Evolutionary conservation across 2,888 invertebrate genomes (phyloP), one percentile per base, ranked within the genome.

Genomic region (Eristalis arbustorum): DNA sequence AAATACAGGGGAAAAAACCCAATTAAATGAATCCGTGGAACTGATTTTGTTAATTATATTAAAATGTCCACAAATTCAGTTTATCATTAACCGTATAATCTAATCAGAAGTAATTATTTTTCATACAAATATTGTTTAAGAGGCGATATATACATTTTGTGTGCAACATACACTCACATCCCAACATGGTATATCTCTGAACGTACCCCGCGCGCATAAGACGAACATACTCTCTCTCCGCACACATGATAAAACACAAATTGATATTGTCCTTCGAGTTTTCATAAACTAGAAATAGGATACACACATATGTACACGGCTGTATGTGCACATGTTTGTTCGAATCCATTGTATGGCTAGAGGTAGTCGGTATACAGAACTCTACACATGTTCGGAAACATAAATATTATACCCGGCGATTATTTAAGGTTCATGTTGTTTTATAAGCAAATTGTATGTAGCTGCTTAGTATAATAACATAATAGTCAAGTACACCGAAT

Each of bases 231-330:
- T 18, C 8, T 37, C 11, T 37, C 25, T 25, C n/a, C n/a, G 13
- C 37, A 18, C 49, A 49, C 49, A 49, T 49, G 49, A 49, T 49
- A 49, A 18, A 49, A 49, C 18, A 49, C 31, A 23, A 68, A 68
- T 68, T 49, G 49, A 25, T 56, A 68, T 68, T 68, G 31, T 34
- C 37, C 57, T 71, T 61, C 22, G 22, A 37, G 22, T 31, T 57
- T 18, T 23, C 37, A 73, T 63, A 64, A 42, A 18, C 5, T 11
- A 28, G 22, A 49, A 57, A 66, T 18, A 18, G 49, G 49, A 18
- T 49, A 49, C 18, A 18, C 49, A 18, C 18, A 42, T n/a, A n/a
- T n/a, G n/a, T 42, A 18, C 13, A 3, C 2, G 18, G n/a, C 18
- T 49, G 49, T 49, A 49, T 4, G 18, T 18, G 49, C 18, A 18